A percentile compares a stretch with the other conserved stretches of the same genome.
Evolutionary conservation across 23 tunicate genomes (phyloP).

Genomic region (Ascidia mentula): DNA sequence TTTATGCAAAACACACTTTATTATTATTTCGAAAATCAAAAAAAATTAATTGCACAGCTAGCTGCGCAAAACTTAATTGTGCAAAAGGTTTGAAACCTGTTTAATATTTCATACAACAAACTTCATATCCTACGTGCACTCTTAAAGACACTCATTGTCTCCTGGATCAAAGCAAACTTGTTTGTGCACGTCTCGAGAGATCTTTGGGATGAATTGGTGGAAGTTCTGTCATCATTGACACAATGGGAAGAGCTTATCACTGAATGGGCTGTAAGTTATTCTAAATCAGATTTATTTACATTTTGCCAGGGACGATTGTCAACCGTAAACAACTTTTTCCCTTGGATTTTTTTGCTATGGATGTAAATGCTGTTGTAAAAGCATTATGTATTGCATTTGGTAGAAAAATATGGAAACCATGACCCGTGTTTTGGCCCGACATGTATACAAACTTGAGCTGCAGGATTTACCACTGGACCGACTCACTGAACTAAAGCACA

Average conservation of each 20-base stretch:
- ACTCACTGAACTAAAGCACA: conserved; percentile 62
- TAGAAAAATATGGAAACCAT: conserved; percentile 93
- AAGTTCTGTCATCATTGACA: conserved; percentile 52
- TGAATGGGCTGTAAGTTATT: conserved; percentile 95
- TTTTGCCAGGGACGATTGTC: too few species aligned
- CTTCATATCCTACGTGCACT: too few species aligned
- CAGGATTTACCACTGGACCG: conserved; percentile 80
- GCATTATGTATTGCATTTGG: not conserved
- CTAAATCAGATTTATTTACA: too few species aligned
- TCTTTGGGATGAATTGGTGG: conserved; percentile 89
- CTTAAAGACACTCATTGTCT: conserved; percentile 84
- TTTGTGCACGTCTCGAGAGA: conserved; percentile 72
- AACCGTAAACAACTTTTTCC: not conserved
- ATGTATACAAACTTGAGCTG: conserved; percentile 82
- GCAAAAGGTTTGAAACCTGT: too few species aligned
- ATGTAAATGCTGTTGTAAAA: not conserved
- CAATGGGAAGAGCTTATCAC: conserved; percentile 70
- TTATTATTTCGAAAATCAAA: too few species aligned
- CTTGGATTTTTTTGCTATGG: not conserved
- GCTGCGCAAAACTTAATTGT: too few species aligned
- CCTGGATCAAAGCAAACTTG: conserved; percentile 95
- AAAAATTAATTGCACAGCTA: too few species aligned
- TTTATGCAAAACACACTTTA: too few species aligned
- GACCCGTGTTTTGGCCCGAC: conserved; percentile 65
- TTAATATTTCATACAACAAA: too few species aligned